Base-by-base conservation (phyloP, 2,113 vertebrate genomes). In the Hemibagrus wyckioides region DNA sequence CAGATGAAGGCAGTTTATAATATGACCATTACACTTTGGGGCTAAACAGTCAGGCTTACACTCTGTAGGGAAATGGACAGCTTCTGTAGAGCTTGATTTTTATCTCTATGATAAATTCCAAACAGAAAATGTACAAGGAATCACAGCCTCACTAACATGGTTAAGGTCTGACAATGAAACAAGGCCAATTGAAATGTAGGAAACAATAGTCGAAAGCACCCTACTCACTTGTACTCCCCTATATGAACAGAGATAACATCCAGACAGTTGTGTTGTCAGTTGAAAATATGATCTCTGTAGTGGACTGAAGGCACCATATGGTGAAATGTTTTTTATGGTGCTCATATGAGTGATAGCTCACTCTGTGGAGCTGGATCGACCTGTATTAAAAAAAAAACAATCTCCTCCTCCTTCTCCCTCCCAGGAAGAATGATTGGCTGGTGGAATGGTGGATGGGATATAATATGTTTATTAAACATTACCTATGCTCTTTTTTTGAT, bases 291-390 rank as follows among this genome's bases (percentile, higher is more conserved):
- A 93, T 94, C 92, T 93, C 92, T 90, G 91, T 92, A 92, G 91
- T 95, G 95, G 93, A 93, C 92, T 92, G 93, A 94, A 94, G 92
- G 95, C 93, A 89, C 93, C 93, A 94, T 94, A 94, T 94, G 94
- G 94, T 93, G 92, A 93, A 93, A 92, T 92, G 89, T 87, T 94
- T 91, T 94, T 93, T 89, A 92, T 91, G 91, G 91, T 90, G 91
- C 90, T 92, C 92, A 93, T 92, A 88, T 95, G 93, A 95, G 89
- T 95, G 94, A 95, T 94, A 92, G 94, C 93, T 94, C 91, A 93
- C 92, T 95, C 90, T 91, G 92, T 86, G 85, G 87, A 88, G 88
- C 92, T 91, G 93, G 92, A 95, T 94, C 92, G 91, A 94, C 93
- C 94, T 92, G 93, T 90, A 93, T 94, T 93, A 83, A 91, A 91